Evolutionary conservation across 2,797 vertebrate genomes (phyloP).

Genomic region (Enteromius argenteus): DNA sequence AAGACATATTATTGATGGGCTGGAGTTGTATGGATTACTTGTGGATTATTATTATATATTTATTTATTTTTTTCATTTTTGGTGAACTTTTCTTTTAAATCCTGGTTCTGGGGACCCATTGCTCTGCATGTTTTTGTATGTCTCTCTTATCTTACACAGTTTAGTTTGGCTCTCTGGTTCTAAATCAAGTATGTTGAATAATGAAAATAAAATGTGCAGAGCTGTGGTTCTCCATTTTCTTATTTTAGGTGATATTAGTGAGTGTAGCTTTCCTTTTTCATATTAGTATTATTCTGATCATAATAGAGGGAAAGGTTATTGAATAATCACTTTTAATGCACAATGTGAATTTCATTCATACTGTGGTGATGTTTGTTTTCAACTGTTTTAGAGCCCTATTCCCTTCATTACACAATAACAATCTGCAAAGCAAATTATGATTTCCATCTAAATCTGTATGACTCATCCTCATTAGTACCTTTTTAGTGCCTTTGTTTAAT

Average conservation of each 20-base stretch:
- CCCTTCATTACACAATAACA: conserved; percentile 38
- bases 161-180: neutral
- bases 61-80: neutral
- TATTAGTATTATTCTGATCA: conserved; percentile 6
- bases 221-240: conserved; percentile 1
- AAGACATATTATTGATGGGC: neutral
- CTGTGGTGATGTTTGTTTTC: conserved; percentile 64
- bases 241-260: neutral
- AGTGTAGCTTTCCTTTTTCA: neutral
- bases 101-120: neutral
- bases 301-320: conserved; percentile 50
- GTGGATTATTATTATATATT: neutral
- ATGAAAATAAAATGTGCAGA: neutral
- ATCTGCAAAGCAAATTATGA: conserved; percentile 62
- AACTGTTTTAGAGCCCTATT: conserved; percentile 45
- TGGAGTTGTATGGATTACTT: neutral
- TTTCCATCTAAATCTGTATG: conserved; percentile 19
- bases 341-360: conserved; percentile 57
- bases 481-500: neutral
- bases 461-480: neutral
- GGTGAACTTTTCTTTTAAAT: neutral
- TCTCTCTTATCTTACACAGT: neutral
- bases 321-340: conserved; percentile 58
- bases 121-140: neutral
- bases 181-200: neutral